Conservation (phyloP, 2,797 vertebrate genomes). For the Pseudomugil tenellus region DNA sequence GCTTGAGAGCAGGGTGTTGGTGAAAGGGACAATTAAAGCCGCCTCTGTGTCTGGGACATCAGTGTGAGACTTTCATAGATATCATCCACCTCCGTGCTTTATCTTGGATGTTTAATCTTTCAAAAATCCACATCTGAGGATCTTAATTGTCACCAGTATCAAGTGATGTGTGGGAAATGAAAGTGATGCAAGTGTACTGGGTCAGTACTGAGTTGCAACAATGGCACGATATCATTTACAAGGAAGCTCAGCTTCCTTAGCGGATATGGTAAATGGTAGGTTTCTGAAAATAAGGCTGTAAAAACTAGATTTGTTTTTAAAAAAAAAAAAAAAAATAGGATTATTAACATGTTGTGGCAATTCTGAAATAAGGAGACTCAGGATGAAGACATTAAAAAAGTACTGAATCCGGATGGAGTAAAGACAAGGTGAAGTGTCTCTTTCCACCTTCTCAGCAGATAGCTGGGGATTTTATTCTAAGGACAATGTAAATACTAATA, state of each 20-base stretch:
- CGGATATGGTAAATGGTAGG: not conserved
- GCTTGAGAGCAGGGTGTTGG: conserved; percentile 53
- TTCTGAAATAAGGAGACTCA: not conserved
- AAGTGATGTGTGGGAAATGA: conserved; percentile 34
- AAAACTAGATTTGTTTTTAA: too few species aligned
- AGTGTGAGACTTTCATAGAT: conserved; percentile 27
- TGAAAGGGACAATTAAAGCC: conserved; percentile 50
- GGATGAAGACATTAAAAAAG: conserved; percentile 6
- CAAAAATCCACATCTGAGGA: conserved; percentile 29
- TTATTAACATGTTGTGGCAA: not conserved
- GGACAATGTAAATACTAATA: conserved; percentile 17
- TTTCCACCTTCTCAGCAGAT: not conserved
- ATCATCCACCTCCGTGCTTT: conserved; percentile 27
- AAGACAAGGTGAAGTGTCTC: not conserved
- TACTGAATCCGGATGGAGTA: not conserved
- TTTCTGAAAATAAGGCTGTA: conserved; percentile 1
- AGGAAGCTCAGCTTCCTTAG: conserved; percentile 4
- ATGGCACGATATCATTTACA: conserved; percentile 11
- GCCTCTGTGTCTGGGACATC: conserved; percentile 44
- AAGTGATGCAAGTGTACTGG: conserved; percentile 27
- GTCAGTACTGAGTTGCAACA: conserved; percentile 12
- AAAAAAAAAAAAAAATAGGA: too few species aligned
- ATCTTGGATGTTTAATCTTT: conserved; percentile 16
- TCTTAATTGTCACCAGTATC: conserved; percentile 19
- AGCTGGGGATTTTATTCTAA: not conserved